These are phyloP conservation scores for Leiothrix lutea DNA, from an alignment of 2,113 vertebrate species.

Conservation along the genomic window DNA sequence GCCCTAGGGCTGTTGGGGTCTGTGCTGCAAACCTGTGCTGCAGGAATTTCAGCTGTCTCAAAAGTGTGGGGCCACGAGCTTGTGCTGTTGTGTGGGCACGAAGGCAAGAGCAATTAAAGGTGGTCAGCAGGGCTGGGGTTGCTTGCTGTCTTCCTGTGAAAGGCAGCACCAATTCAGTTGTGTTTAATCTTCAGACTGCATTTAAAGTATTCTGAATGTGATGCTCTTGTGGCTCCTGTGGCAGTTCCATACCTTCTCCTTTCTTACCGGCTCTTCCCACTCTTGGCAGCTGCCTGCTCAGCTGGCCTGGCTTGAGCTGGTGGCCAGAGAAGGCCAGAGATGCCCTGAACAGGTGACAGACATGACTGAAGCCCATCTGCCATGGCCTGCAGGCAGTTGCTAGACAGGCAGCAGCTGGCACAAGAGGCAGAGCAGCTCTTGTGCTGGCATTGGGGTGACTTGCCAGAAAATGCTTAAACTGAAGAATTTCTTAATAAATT, in stretches of 20 bases:
- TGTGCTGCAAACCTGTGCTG: neutral
- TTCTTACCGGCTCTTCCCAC: neutral
- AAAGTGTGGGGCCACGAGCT: accelerated
- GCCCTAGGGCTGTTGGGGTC: neutral
- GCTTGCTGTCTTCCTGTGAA: neutral
- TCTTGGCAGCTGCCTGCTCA: neutral
- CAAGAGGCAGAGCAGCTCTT: neutral
- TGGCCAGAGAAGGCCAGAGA: neutral
- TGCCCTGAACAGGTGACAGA: neutral
- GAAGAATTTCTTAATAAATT: neutral
- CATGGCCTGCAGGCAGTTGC: neutral
- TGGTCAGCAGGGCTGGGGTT: neutral
- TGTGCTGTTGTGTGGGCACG: accelerated
- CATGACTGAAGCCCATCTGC: neutral
- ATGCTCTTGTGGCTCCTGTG: neutral
- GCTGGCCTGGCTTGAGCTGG: neutral
- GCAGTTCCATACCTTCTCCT: neutral
- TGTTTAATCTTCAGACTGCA: neutral
- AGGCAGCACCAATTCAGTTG: neutral
- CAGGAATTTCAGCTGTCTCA: neutral
- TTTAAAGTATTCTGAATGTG: neutral
- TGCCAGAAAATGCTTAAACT: neutral
- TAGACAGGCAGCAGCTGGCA: neutral
- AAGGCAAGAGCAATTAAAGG: neutral
- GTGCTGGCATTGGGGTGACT: neutral